phyloP scores from a whole-genome alignment of 2,888 invertebrate genomes.

The Philopedon plagiatum region DNA sequence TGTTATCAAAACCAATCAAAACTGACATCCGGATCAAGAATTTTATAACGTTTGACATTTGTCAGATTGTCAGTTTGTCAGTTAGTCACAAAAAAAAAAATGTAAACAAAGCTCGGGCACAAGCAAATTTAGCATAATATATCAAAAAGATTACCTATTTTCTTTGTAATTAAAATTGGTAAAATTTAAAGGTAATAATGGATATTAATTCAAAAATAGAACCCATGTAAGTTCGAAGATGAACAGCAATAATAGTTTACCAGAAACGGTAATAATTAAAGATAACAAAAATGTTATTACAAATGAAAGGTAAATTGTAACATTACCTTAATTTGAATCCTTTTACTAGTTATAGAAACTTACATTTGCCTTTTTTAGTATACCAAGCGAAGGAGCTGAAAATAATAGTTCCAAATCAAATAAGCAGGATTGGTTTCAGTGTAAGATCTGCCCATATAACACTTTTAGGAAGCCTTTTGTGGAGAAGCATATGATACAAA shows the following conservation, averaged over 20 bases:
- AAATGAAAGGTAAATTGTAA: background rate
- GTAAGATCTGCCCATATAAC: constrained; percentile 29
- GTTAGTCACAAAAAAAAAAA: too few species aligned
- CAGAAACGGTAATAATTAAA: background rate
- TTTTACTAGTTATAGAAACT: background rate
- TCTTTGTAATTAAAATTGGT: too few species aligned
- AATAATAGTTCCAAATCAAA: background rate
- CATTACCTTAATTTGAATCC: background rate
- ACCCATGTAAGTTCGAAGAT: background rate
- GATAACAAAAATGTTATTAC: too few species aligned
- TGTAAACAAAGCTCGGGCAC: too few species aligned
- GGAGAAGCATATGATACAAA: constrained; percentile 25
- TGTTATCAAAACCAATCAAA: too few species aligned
- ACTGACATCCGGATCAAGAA: too few species aligned
- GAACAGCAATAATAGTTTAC: background rate
- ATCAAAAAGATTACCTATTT: too few species aligned
- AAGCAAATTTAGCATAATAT: too few species aligned
- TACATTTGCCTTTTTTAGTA: background rate
- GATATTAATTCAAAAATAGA: background rate
- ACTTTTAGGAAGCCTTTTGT: constrained; percentile 21
- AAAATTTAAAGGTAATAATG: background rate
- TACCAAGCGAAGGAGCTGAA: background rate
- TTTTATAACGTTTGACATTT: too few species aligned
- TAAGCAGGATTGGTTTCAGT: constrained; percentile 2
- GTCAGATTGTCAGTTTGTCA: too few species aligned